phyloP scores from a whole-genome alignment of 2,797 vertebrate genomes.

The Manis pentadactyla region DNA sequence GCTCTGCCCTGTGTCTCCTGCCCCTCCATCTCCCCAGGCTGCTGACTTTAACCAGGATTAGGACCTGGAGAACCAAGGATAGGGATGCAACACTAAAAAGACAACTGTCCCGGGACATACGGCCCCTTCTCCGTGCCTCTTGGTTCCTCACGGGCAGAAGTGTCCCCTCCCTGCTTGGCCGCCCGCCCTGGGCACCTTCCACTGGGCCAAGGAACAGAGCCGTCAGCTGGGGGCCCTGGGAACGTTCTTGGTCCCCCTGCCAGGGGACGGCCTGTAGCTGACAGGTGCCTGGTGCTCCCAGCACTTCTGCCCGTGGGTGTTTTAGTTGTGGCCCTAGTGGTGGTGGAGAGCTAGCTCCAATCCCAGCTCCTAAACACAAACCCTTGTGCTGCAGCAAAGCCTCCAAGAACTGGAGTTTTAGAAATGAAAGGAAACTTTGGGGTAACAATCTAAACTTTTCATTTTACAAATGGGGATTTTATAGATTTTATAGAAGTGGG shows the following conservation, averaged over 20 bases:
- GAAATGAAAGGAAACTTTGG: background rate
- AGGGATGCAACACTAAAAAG: background rate
- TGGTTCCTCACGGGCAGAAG: background rate
- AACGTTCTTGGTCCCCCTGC: background rate
- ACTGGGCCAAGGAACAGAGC: background rate
- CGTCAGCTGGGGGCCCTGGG: background rate
- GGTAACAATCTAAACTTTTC: background rate
- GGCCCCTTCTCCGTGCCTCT: background rate
- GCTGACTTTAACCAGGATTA: background rate
- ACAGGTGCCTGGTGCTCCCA: too few relatives aligned
- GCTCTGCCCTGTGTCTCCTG: too few relatives aligned
- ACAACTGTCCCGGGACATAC: background rate
- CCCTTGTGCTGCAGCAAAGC: background rate
- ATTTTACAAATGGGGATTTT: background rate
- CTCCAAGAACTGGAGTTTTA: background rate
- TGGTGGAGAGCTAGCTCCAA: too few relatives aligned
- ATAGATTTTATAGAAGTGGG: background rate
- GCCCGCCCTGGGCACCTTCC: background rate
- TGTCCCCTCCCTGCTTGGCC: background rate
- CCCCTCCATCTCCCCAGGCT: background rate
- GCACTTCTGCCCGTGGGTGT: background rate
- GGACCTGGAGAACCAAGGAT: background rate
- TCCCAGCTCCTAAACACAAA: background rate
- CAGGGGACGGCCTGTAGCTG: rapidly evolving
- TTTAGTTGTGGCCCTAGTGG: background rate